phyloP scores from a whole-genome alignment of 92 coral and sea anemone species.

The Epizoanthus stellaris region DNA sequence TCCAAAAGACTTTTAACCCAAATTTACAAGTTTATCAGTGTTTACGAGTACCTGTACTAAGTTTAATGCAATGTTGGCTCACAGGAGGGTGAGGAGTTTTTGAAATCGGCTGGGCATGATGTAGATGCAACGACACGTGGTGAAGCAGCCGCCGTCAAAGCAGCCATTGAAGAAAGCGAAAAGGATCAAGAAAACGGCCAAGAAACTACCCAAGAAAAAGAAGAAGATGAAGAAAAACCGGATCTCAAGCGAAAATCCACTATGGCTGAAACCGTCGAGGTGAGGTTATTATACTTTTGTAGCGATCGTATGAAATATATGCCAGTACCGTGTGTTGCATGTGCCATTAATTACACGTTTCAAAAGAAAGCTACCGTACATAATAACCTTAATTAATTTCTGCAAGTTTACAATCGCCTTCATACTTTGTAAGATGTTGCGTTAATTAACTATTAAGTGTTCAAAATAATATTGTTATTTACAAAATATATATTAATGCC shows the following conservation, averaged over 20 bases:
- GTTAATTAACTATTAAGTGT: too few relatives aligned
- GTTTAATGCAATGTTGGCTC: slow-evolving; percentile 1
- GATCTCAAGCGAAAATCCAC: slow-evolving; percentile 92
- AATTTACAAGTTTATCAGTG: slow-evolving; percentile 1
- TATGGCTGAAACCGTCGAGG: slow-evolving; percentile 92
- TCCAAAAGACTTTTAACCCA: slow-evolving; percentile 8
- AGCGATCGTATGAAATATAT: neutral
- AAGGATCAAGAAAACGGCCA: slow-evolving; percentile 69
- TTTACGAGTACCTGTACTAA: neutral
- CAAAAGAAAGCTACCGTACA: too few relatives aligned
- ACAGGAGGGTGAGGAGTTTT: slow-evolving; percentile 96
- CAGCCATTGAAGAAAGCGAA: slow-evolving; percentile 81
- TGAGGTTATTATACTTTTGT: slow-evolving; percentile 11
- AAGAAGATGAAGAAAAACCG: slow-evolving; percentile 87
- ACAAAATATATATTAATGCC: too few relatives aligned
- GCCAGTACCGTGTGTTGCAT: too few relatives aligned
- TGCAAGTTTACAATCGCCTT: too few relatives aligned
- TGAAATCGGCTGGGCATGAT: slow-evolving; percentile 82
- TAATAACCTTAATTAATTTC: too few relatives aligned
- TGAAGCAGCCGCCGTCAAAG: slow-evolving; percentile 85
- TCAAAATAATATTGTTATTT: too few relatives aligned
- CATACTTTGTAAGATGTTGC: too few relatives aligned
- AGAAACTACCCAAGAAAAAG: neutral
- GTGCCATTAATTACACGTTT: neutral
- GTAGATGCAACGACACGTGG: slow-evolving; percentile 91